Evolutionary conservation across 2,113 vertebrate species (phyloP).

Genomic region (Cinclus cinclus): DNA sequence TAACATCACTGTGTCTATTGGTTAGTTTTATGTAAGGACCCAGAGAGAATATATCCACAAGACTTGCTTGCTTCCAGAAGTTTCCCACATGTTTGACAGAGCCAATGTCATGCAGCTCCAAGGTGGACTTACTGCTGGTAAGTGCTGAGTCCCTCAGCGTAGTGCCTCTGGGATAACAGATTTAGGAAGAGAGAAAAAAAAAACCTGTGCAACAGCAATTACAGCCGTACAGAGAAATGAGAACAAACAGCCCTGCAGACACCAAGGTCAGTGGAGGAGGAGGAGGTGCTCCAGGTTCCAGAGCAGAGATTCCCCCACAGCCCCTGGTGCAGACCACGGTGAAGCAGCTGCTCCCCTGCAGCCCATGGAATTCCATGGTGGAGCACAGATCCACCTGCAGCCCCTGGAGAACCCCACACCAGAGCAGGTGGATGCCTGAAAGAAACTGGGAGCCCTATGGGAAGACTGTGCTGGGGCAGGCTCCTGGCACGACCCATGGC

Average conservation of each 20-base stretch:
- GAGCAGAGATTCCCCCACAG: neutral
- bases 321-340: neutral
- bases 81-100: neutral
- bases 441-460: neutral
- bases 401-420: neutral
- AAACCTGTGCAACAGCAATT: neutral
- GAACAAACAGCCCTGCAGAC: neutral
- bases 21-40: slow-evolving; percentile 69
- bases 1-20: neutral
- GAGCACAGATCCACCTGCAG: neutral
- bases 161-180: neutral
- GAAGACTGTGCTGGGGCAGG: neutral
- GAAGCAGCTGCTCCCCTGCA: neutral
- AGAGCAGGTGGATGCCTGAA: neutral
- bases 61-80: slow-evolving; percentile 54
- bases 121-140: neutral
- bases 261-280: neutral
- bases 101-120: neutral
- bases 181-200: neutral
- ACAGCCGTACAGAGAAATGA: neutral
- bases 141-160: neutral
- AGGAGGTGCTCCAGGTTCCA: neutral
- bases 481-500: neutral
- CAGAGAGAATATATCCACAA: slow-evolving; percentile 72
- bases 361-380: neutral